These are phyloP conservation scores for Megalopta genalis DNA, from an alignment of 1,140 invertebrate species.

Conservation along the genomic window DNA sequence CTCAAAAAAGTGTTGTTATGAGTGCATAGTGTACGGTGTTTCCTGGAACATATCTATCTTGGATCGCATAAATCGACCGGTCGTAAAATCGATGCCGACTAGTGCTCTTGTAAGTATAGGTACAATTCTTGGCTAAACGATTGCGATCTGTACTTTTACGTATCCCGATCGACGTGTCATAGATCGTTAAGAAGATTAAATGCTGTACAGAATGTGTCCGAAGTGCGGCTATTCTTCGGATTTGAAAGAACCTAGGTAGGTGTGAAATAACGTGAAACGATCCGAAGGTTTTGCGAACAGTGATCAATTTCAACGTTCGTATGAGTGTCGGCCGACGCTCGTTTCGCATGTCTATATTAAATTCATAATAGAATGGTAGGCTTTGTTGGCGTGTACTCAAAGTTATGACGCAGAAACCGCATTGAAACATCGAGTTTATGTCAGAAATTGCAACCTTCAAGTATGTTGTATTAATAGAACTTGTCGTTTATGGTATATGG, in stretches of 20 bases:
- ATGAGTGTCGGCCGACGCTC: neutral
- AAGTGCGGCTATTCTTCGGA: neutral
- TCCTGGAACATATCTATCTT: neutral
- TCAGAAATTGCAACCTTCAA: neutral
- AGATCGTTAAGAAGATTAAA: slow-evolving; percentile 24
- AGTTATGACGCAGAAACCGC: neutral
- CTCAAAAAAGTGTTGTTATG: neutral
- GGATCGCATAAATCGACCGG: slow-evolving; percentile 45
- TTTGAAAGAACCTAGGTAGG: neutral
- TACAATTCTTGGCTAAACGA: slow-evolving; percentile 32
- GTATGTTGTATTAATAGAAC: neutral
- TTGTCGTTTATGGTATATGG: neutral
- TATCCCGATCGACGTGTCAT: slow-evolving; percentile 33
- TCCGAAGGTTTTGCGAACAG: neutral
- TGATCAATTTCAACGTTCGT: slow-evolving; percentile 10
- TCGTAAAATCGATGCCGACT: slow-evolving; percentile 34
- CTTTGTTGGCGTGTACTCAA: neutral
- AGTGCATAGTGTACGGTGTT: neutral
- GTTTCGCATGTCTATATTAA: neutral
- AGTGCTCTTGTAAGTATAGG: neutral
- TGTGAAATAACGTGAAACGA: slow-evolving; percentile 21
- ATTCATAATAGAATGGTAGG: neutral
- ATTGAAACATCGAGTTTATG: neutral
- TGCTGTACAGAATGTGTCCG: neutral
- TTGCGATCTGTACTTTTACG: slow-evolving; percentile 27